Conservation (phyloP, 2,113 vertebrate species). For the Malaclemys terrapin region DNA sequence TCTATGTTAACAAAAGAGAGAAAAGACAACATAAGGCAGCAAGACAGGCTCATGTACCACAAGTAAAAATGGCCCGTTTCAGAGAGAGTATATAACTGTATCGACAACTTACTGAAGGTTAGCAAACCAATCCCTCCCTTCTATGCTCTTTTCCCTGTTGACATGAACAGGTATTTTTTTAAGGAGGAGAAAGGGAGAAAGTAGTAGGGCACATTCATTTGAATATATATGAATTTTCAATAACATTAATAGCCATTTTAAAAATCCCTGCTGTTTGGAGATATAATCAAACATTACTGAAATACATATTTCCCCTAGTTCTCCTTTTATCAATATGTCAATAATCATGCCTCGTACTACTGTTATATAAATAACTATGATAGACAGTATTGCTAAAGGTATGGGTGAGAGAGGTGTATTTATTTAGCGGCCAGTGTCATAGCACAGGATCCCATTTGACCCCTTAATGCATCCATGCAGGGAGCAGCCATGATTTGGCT, state of each 20-base stretch:
- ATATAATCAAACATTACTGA: background rate
- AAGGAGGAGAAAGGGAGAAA: background rate
- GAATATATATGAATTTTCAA: background rate
- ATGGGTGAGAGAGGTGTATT: background rate
- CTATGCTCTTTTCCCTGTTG: background rate
- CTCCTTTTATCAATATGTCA: conserved; percentile 26
- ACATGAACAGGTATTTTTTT: background rate
- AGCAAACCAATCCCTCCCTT: background rate
- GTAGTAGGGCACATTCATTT: background rate
- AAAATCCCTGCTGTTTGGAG: background rate
- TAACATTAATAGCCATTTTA: background rate
- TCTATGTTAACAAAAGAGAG: background rate
- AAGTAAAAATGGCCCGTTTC: background rate
- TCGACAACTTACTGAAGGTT: background rate
- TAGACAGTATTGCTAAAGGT: background rate
- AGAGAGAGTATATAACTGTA: background rate
- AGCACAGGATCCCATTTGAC: background rate
- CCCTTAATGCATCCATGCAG: background rate
- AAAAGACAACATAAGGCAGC: background rate
- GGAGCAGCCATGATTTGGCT: background rate
- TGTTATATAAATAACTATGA: background rate
- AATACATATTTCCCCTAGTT: conserved; percentile 1
- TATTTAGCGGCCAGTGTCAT: background rate
- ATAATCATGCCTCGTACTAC: background rate
- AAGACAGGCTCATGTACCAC: background rate